Evolutionary conservation across 2,113 vertebrate genomes (phyloP).

Genomic region (Phyllostomus hastatus): DNA sequence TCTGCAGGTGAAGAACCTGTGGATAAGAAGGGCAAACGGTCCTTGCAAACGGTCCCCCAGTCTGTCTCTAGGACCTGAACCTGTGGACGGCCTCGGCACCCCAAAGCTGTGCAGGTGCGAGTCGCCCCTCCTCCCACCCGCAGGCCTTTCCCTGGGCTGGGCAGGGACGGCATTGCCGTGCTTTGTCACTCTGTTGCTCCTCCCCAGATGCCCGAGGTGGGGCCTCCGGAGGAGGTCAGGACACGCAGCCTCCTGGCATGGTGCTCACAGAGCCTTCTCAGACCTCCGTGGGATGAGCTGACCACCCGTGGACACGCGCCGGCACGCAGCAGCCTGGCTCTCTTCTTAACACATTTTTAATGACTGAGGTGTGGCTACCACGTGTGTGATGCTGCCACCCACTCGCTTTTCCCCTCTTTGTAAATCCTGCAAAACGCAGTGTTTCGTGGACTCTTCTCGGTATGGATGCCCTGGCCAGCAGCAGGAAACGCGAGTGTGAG

Average conservation of each 20-base stretch:
- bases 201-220: not conserved
- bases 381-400: not conserved
- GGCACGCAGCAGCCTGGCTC: accelerated
- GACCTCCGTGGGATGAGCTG: accelerated
- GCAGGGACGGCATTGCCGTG: accelerated
- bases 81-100: accelerated
- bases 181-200: not conserved
- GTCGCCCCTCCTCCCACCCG: not conserved
- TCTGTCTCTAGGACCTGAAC: not conserved
- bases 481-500: too few relatives aligned
- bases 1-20: not conserved
- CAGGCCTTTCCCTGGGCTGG: not conserved
- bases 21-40: not conserved
- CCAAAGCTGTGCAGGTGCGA: not conserved
- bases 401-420: not conserved
- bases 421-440: not conserved
- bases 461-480: not conserved
- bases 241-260: not conserved
- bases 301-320: not conserved
- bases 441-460: not conserved
- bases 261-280: accelerated
- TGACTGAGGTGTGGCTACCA: not conserved
- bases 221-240: not conserved
- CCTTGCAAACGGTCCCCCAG: not conserved
- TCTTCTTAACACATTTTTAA: not conserved